These are phyloP conservation scores for honey bee (Apis mellifera) DNA, from an alignment of 1,140 invertebrate genomes.

Conservation along the genomic window DNA sequence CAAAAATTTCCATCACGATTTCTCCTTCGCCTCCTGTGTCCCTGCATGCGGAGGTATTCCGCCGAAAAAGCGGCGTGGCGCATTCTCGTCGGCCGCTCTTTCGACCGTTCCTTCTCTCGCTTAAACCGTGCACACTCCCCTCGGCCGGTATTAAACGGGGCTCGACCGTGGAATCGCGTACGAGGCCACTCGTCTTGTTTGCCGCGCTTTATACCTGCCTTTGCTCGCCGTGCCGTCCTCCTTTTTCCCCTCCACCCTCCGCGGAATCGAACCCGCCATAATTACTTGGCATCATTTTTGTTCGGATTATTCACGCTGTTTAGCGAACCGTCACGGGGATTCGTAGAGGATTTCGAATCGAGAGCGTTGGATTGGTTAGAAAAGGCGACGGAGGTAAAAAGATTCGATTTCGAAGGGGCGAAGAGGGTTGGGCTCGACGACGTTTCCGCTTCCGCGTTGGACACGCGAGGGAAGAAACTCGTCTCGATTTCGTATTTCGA, in stretches of 20 bases:
- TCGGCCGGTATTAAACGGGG: slow-evolving; percentile 15
- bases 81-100: background rate
- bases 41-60: background rate
- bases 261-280: slow-evolving; percentile 14
- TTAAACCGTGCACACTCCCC: background rate
- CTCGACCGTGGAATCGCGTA: slow-evolving; percentile 50
- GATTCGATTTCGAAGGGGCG: background rate
- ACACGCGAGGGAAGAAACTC: background rate
- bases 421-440: background rate
- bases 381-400: background rate
- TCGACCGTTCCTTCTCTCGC: background rate
- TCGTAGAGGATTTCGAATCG: background rate
- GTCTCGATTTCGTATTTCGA: slow-evolving; percentile 11
- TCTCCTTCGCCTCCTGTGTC: background rate
- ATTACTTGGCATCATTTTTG: slow-evolving; percentile 48
- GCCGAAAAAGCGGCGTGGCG: slow-evolving; percentile 24
- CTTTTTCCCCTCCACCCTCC: background rate
- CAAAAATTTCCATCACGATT: slow-evolving; percentile 30
- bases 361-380: background rate
- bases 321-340: slow-evolving; percentile 38
- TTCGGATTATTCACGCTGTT: slow-evolving; percentile 47
- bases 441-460: background rate
- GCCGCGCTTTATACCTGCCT: slow-evolving; percentile 43
- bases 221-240: background rate
- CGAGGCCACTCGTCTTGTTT: slow-evolving; percentile 45